These are phyloP conservation scores for Siderastrea radians DNA, from an alignment of 92 coral and sea anemone genomes.

Conservation along the genomic window DNA sequence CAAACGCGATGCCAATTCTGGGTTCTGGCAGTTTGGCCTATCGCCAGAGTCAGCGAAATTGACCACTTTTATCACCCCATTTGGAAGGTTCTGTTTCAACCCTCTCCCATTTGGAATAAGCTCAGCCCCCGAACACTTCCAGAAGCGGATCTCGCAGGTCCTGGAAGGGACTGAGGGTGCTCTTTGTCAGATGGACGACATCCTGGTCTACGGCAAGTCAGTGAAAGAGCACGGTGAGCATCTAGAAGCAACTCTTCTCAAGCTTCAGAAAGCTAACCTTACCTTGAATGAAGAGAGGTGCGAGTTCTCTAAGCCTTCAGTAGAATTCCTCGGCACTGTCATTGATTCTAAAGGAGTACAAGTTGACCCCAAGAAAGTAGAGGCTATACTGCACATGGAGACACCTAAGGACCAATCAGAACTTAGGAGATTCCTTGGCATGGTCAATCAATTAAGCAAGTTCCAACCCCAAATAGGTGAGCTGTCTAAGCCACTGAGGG, in stretches of 20 bases:
- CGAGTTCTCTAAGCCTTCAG: slow-evolving; percentile 27
- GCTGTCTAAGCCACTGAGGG: slow-evolving; percentile 42
- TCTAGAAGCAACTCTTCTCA: background rate
- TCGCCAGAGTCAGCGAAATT: slow-evolving; percentile 37
- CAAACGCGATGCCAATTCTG: slow-evolving; percentile 56
- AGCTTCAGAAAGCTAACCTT: slow-evolving; percentile 33
- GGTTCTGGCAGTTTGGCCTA: slow-evolving; percentile 35
- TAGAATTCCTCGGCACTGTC: slow-evolving; percentile 23
- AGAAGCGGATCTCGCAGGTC: slow-evolving; percentile 45
- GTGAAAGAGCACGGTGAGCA: slow-evolving; percentile 13
- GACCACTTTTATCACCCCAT: slow-evolving; percentile 54
- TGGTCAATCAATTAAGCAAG: slow-evolving; percentile 46
- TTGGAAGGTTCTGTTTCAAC: slow-evolving; percentile 50
- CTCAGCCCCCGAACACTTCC: slow-evolving; percentile 61
- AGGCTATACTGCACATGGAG: slow-evolving; percentile 34
- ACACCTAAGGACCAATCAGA: slow-evolving; percentile 22
- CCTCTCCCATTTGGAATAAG: slow-evolving; percentile 51
- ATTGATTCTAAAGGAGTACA: background rate
- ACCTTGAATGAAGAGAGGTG: slow-evolving; percentile 21
- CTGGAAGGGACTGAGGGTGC: slow-evolving; percentile 46
- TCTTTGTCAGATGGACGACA: slow-evolving; percentile 58
- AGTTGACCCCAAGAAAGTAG: slow-evolving; percentile 56
- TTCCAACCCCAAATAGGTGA: slow-evolving; percentile 39
- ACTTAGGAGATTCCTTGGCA: slow-evolving; percentile 37
- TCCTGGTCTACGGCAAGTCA: slow-evolving; percentile 31